phyloP scores from a whole-genome alignment of 2,888 invertebrate species.

The Rhingia rostrata region DNA sequence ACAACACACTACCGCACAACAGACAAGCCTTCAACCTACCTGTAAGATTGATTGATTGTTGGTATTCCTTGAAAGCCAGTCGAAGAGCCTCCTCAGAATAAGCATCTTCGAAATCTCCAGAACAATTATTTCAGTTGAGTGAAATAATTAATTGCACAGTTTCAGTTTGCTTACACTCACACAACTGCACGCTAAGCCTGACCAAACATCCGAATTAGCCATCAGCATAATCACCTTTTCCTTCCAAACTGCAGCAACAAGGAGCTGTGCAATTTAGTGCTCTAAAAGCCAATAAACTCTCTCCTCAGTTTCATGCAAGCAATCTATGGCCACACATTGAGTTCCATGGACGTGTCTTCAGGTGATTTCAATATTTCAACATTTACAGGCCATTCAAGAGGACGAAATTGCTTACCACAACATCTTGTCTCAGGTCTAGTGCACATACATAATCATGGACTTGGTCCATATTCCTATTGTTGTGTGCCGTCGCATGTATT shows the following conservation, averaged over 20 bases:
- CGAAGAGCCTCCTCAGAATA: constrained; percentile 1
- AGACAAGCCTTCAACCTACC: background rate
- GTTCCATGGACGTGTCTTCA: constrained; percentile 39
- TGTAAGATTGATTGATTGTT: constrained; percentile 28
- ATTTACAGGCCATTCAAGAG: constrained; percentile 33
- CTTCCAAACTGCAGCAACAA: constrained; percentile 18
- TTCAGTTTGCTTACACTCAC: constrained; percentile 4
- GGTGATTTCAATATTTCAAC: constrained; percentile 70
- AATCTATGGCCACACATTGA: constrained; percentile 32
- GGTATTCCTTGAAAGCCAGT: constrained; percentile 27
- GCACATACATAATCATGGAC: constrained; percentile 8
- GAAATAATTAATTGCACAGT: constrained; percentile 60
- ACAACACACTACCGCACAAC: background rate
- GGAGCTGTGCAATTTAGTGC: constrained; percentile 33
- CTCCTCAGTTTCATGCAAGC: constrained; percentile 9
- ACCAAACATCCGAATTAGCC: constrained; percentile 24
- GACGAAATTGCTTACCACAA: constrained; percentile 57
- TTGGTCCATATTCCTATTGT: constrained; percentile 57
- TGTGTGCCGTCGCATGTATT: constrained; percentile 46
- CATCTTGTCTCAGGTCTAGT: constrained; percentile 41
- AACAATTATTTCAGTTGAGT: constrained; percentile 51
- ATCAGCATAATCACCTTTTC: constrained; percentile 17
- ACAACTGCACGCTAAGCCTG: constrained; percentile 1
- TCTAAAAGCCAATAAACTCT: constrained; percentile 62
- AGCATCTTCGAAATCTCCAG: constrained; percentile 1